Percentiles rank a stretch among this genome's conserved stretches.
phyloP scores from a whole-genome alignment of 2,797 vertebrate species.

The Ptychadena robeensis region DNA sequence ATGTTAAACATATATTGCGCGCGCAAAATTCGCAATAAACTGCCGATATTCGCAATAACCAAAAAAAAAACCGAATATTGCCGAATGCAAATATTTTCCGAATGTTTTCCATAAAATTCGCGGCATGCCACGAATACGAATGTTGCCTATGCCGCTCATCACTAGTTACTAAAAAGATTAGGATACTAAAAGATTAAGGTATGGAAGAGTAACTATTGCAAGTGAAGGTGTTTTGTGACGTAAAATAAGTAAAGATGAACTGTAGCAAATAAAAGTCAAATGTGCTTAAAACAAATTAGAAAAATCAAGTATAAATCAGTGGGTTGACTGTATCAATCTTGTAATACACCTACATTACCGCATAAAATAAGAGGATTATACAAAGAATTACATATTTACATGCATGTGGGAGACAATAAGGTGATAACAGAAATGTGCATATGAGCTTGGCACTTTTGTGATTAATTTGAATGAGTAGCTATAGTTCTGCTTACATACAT shows the following conservation, averaged over 20 bases:
- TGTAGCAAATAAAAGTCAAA: not conserved
- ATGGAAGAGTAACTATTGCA: no score
- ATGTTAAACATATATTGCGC: no score
- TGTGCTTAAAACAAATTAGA: not conserved
- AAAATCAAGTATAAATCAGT: not conserved
- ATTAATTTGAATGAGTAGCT: slow-evolving; percentile 72
- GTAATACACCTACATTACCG: not conserved
- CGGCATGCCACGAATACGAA: no score
- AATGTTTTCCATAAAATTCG: no score
- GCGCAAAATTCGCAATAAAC: no score
- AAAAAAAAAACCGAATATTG: no score
- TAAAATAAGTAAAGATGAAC: not conserved
- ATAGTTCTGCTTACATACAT: slow-evolving; percentile 68
- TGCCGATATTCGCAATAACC: no score
- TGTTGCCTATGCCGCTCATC: no score
- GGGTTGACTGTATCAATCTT: not conserved
- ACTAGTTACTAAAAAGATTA: no score
- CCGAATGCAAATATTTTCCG: no score
- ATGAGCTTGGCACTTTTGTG: slow-evolving; percentile 79
- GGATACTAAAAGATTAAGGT: no score
- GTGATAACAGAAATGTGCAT: slow-evolving; percentile 66
- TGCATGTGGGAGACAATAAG: slow-evolving; percentile 64
- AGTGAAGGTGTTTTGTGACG: not conserved
- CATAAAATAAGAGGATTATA: slow-evolving; percentile 28
- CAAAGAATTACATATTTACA: slow-evolving; percentile 54